A percentile compares a stretch with the other conserved stretches of the same genome.
Conservation (phyloP, 1,140 invertebrate species). For the Thaumatotibia leucotreta region DNA sequence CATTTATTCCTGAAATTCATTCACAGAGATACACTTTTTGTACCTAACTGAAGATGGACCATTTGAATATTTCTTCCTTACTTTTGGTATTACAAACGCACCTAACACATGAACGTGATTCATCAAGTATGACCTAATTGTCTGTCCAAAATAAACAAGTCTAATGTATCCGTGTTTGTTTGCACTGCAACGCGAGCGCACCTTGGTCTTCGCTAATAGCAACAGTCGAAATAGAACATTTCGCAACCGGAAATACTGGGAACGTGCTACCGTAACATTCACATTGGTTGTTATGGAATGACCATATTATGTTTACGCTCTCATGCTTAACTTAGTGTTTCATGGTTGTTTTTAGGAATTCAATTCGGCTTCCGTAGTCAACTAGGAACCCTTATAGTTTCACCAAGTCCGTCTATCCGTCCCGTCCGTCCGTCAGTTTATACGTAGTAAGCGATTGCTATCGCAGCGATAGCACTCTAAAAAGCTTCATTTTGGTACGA, state of each 20-base stretch:
- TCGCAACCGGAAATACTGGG: neutral
- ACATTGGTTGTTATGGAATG: neutral
- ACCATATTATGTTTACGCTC: neutral
- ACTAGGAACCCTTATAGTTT: no score
- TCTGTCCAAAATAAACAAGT: slow-evolving; percentile 9
- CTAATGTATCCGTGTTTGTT: slow-evolving; percentile 6
- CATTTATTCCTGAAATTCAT: no score
- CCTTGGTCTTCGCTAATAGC: neutral
- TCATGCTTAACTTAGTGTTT: neutral
- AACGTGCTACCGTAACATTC: neutral
- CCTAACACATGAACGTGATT: neutral
- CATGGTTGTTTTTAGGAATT: neutral
- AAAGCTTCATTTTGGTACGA: no score
- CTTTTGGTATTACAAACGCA: neutral
- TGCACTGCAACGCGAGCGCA: neutral
- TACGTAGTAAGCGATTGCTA: no score
- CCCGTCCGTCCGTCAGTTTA: neutral
- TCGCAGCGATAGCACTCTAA: no score
- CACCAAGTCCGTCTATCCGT: neutral
- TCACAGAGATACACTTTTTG: no score
- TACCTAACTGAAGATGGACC: neutral
- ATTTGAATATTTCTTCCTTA: neutral
- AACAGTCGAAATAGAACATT: neutral
- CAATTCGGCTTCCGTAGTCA: neutral
- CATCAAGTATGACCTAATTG: slow-evolving; percentile 8